A percentile compares a stretch with the other conserved stretches of the same genome.
Evolutionary conservation across 2,113 vertebrate species (phyloP).

Genomic region (Dolichallabes microphthalmus): DNA sequence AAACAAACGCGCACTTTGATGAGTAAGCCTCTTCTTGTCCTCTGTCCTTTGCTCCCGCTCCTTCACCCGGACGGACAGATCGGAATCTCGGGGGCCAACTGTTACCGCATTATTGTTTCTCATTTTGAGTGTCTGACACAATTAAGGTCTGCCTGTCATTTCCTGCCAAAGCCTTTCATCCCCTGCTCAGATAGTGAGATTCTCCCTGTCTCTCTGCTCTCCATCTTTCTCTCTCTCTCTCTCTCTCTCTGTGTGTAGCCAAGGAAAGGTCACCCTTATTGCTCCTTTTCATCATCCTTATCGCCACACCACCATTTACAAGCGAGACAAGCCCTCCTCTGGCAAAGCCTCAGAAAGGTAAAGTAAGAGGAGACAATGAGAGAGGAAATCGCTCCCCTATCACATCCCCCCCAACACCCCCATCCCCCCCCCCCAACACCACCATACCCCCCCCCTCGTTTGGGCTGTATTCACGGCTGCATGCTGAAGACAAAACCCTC

Average conservation of each 20-base stretch:
- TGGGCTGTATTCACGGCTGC: conserved; percentile 53
- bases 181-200: conserved; percentile 10
- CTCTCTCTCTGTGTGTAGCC: conserved; percentile 39
- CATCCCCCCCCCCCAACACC: conserved; percentile 19
- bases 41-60: conserved; percentile 49
- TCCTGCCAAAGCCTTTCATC: conserved; percentile 31
- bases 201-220: conserved; percentile 28
- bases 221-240: neutral
- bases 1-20: conserved; percentile 41
- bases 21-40: conserved; percentile 2
- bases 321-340: conserved; percentile 59
- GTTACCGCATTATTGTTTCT: conserved; percentile 71
- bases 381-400: conserved; percentile 59
- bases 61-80: conserved; percentile 63
- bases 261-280: conserved; percentile 58
- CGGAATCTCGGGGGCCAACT: conserved; percentile 69
- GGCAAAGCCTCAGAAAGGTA: conserved; percentile 60
- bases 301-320: conserved; percentile 62
- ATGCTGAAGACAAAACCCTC: conserved; percentile 63
- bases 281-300: conserved; percentile 67
- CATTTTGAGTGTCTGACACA: conserved; percentile 63
- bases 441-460: conserved; percentile 42
- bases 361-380: conserved; percentile 46
- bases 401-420: conserved; percentile 49
- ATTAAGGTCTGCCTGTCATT: conserved; percentile 57